These are phyloP conservation scores for Cistogaster globosa DNA, from an alignment of 2,888 invertebrate species.

Conservation along the genomic window DNA sequence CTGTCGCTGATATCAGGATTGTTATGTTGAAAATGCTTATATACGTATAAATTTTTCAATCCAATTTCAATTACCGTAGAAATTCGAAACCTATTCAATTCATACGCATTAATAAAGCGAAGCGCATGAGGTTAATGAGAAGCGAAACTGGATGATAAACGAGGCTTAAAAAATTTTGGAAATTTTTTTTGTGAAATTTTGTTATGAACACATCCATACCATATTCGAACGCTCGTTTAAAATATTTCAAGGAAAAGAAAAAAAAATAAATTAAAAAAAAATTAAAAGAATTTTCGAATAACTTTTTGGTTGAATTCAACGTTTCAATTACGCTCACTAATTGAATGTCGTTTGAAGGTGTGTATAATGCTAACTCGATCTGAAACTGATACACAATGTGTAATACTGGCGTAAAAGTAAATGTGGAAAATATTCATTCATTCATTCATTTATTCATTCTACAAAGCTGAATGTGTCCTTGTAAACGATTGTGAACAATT, in stretches of 20 bases:
- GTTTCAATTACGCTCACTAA: slow-evolving; percentile 66
- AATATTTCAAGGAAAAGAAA: slow-evolving; percentile 7
- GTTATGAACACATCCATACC: slow-evolving; percentile 45
- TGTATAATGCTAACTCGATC: slow-evolving; percentile 45
- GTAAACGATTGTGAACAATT: slow-evolving; percentile 23
- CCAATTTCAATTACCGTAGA: slow-evolving; percentile 48
- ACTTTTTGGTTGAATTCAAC: slow-evolving; percentile 70
- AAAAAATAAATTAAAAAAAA: slow-evolving; percentile 50
- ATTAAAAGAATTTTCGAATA: slow-evolving; percentile 71
- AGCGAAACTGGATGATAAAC: slow-evolving; percentile 46
- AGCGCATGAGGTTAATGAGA: slow-evolving; percentile 55
- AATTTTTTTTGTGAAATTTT: slow-evolving; percentile 45
- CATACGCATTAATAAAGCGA: slow-evolving; percentile 52
- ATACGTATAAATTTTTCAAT: slow-evolving; percentile 33
- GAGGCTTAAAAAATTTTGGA: slow-evolving; percentile 52
- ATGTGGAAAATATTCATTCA: slow-evolving; percentile 22
- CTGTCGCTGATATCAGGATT: neutral
- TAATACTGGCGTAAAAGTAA: slow-evolving; percentile 61
- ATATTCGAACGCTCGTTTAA: neutral
- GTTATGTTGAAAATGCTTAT: neutral
- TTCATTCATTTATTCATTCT: neutral
- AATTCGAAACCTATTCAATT: slow-evolving; percentile 40
- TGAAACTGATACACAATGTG: slow-evolving; percentile 46
- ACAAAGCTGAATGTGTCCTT: neutral
- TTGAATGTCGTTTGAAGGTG: slow-evolving; percentile 64